These are phyloP conservation scores for Myiothlypis coronata DNA, from an alignment of 2,797 vertebrate genomes.

Conservation along the genomic window DNA sequence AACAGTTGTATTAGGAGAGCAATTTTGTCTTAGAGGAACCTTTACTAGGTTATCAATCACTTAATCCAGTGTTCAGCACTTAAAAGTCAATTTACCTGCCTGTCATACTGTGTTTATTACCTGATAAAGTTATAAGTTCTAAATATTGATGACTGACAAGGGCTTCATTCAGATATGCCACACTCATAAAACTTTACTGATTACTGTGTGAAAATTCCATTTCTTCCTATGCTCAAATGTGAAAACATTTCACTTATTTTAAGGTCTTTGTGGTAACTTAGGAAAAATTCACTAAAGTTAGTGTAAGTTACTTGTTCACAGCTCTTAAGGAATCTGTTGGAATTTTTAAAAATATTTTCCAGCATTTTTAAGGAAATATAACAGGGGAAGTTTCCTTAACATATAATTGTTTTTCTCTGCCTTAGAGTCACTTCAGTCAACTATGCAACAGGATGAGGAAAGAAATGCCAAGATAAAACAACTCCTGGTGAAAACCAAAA, in stretches of 20 bases:
- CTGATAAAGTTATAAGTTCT: background rate
- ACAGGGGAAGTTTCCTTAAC: background rate
- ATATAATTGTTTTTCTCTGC: background rate
- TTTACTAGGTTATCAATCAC: background rate
- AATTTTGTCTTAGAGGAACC: background rate
- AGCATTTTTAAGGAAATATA: background rate
- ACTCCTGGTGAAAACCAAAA: constrained; percentile 92
- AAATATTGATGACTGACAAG: background rate
- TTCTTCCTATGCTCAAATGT: background rate
- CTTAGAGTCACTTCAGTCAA: constrained; percentile 85
- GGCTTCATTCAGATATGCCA: background rate
- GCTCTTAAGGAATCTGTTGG: background rate
- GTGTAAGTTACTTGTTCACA: background rate
- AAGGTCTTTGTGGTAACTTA: background rate
- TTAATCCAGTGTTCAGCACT: background rate
- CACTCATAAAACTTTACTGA: background rate
- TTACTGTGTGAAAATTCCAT: background rate
- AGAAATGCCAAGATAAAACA: constrained; percentile 91
- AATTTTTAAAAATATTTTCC: background rate
- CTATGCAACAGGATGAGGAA: constrained; percentile 85
- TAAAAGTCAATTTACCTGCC: background rate
- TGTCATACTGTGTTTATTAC: background rate
- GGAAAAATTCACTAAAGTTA: background rate
- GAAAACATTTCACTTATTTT: background rate
- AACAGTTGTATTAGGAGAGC: background rate